Evolutionary conservation across 2,113 vertebrate species (phyloP).

Genomic region (human (Homo sapiens)): GRCh38 chr11:93954501-93955000

Average conservation of each 20-base stretch:
- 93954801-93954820: background rate
- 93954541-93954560: conserved; percentile 6
- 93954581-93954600: background rate
- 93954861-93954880: background rate
- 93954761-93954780: background rate
- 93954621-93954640: background rate
- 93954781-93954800: background rate
- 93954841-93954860: too few species aligned
- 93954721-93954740: background rate
- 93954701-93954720: background rate
- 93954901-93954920: background rate
- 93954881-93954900: background rate
- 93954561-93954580: background rate
- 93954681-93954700: background rate
- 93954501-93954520: conserved; percentile 81
- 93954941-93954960: background rate
- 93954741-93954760: background rate
- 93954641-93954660: background rate
- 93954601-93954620: background rate
- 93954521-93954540: conserved; percentile 62
- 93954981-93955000: background rate
- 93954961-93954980: background rate
- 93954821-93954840: background rate
- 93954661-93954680: background rate
- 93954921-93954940: background rate